Evolutionary conservation across 2,797 vertebrate genomes (phyloP), one percentile per base, ranked within the genome.

Genomic region (Lacerta bilineata): DNA sequence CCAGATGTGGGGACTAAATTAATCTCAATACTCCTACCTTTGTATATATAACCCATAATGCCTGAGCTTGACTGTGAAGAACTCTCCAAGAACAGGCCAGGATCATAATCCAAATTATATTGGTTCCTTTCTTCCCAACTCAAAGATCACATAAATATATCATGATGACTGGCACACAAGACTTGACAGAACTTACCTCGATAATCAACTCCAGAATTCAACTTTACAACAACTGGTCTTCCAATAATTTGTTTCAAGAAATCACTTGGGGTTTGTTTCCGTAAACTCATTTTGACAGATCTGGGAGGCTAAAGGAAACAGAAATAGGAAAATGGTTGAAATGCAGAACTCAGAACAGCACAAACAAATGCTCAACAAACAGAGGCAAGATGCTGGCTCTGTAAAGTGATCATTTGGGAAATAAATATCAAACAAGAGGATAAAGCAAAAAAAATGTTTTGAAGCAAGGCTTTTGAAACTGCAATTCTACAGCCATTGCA

Each of bases 161-260:
- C 86, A 10, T 79, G 59, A 55, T 25, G 41, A 0, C 4, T 20
- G 18, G 11, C n/a, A 23, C 64, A 91, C 46, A 50, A 86, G 87
- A 80, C 84, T 79, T 79, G 13, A 0, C 86, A 93, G 76, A 94
- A 55, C 88, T 91, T 95, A 99, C 99, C 99, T 98, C 99, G 97
- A 95, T 99, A 99, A 97, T 99, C 99, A 80, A 99, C 99, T 55
- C 99, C 99, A 75, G 99, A 99, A 96, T 99, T 99, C 90, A 99
- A 96, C 92, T 99, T 99, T 82, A 99, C 99, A 10, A 99, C 99
- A 92, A 99, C 99, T 23, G 99, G 99, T 92, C 99, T 98, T 71
- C 99, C 99, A 33, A 99, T 99, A 78, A 99, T 99, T 96, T 99
- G 99, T 96, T 99, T 99, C 91, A 99, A 95, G 91, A 99, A 99